Conservation (phyloP, 2,797 vertebrate species). For the Salarias fasciatus region DNA sequence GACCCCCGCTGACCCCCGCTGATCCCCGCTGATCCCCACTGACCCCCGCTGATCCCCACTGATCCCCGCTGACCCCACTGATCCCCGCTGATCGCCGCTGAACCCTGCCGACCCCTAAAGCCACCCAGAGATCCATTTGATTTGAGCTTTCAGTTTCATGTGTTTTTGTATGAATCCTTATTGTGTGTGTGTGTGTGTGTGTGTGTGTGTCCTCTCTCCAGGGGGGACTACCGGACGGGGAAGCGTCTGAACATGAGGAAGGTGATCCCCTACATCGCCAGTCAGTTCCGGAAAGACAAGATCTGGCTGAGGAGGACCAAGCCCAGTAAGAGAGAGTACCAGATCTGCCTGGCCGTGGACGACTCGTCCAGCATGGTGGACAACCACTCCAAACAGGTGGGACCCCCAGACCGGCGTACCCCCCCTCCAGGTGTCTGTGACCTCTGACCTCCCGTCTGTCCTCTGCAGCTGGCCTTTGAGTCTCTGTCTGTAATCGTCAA, state of each 20-base stretch:
- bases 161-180: no score
- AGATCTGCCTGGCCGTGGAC: slow-evolving; percentile 96
- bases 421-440: no score
- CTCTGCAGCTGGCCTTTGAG: slow-evolving; percentile 93
- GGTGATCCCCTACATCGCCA: slow-evolving; percentile 98
- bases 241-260: slow-evolving; percentile 98
- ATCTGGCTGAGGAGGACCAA: slow-evolving; percentile 98
- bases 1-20: no score
- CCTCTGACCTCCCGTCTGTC: background rate
- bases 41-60: no score
- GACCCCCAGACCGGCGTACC: no score
- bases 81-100: no score
- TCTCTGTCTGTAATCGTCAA: slow-evolving; percentile 95
- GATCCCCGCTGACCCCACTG: background rate
- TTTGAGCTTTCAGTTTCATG: no score
- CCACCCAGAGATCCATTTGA: no score
- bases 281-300: slow-evolving; percentile 98
- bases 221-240: slow-evolving; percentile 96
- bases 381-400: slow-evolving; percentile 98
- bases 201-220: no score
- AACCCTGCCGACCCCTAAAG: no score
- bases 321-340: slow-evolving; percentile 96
- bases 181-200: no score
- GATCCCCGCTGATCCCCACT: no score
- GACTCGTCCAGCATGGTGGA: slow-evolving; percentile 99